Evolutionary conservation across 2,797 vertebrate genomes (phyloP).

Genomic region (Neosilurus hyrtlii): DNA sequence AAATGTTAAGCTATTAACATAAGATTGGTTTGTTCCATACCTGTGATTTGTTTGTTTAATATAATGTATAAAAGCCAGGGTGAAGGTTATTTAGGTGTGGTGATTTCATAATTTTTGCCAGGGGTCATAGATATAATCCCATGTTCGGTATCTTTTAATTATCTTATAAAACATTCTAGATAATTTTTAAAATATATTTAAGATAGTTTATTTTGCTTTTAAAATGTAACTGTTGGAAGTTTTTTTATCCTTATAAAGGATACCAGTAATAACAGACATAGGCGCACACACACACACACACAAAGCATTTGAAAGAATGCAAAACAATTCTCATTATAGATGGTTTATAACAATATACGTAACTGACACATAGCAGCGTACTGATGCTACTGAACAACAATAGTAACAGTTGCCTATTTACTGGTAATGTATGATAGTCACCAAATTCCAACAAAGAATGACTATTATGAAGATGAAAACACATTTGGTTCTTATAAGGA

Average conservation of each 20-base stretch:
- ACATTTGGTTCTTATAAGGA: not conserved
- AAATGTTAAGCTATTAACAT: no score
- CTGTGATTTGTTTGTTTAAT: no score
- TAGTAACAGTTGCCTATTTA: not conserved
- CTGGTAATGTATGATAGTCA: not conserved
- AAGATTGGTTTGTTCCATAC: no score
- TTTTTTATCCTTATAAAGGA: not conserved
- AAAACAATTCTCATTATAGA: slow-evolving; percentile 2
- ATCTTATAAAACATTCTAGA: no score
- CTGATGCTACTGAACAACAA: slow-evolving; percentile 6
- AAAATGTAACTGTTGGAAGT: not conserved
- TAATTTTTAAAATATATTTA: no score
- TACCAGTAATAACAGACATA: not conserved
- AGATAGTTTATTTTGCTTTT: no score
- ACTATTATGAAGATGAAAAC: not conserved
- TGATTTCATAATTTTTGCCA: no score
- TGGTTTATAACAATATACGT: slow-evolving; percentile 11
- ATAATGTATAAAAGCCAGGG: no score
- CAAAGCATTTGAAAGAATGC: not conserved
- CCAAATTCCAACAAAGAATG: not conserved
- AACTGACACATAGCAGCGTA: not conserved
- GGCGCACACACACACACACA: not conserved
- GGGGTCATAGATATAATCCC: no score
- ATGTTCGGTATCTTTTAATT: no score
- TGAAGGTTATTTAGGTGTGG: no score